A percentile compares a stretch with the other conserved stretches of the same genome.
Conservation (phyloP, 2,797 vertebrate genomes). For the Cuniculus paca region DNA sequence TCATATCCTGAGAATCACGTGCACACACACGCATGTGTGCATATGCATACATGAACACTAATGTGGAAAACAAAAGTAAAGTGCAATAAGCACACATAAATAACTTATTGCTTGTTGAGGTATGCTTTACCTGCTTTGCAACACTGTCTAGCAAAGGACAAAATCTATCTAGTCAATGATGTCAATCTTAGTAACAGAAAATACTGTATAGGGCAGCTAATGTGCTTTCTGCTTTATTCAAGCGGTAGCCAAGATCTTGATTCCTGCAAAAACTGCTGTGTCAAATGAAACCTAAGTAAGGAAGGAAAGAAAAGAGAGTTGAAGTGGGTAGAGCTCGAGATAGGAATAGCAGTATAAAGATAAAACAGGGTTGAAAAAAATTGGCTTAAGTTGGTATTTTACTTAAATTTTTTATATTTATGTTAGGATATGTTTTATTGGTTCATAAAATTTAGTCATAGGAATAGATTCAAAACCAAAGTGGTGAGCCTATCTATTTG, state of each 20-base stretch:
- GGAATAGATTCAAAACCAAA: conserved; percentile 79
- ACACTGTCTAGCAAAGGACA: conserved; percentile 44
- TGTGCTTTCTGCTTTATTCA: conserved; percentile 1
- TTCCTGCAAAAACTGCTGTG: background rate
- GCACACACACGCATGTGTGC: background rate
- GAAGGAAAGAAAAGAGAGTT: background rate
- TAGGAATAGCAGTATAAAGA: conserved; percentile 49
- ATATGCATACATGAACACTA: background rate
- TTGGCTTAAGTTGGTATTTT: conserved; percentile 59
- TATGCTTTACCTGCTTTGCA: background rate
- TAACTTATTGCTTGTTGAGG: background rate
- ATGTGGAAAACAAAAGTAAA: conserved; percentile 26
- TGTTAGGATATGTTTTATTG: conserved; percentile 85
- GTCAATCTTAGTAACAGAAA: background rate
- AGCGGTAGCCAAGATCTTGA: background rate
- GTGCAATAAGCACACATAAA: background rate
- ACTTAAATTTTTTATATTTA: conserved; percentile 79
- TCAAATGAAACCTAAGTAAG: conserved; percentile 24
- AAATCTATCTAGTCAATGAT: conserved; percentile 51
- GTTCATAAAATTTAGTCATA: conserved; percentile 80
- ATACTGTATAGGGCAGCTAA: fast-evolving
- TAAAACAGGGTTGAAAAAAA: conserved; percentile 64
- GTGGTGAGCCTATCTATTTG: conserved; percentile 65
- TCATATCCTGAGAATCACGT: background rate
- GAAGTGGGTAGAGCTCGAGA: conserved; percentile 16